Evolutionary conservation across 2,888 invertebrate species (phyloP).

Genomic region (Patella depressa): DNA sequence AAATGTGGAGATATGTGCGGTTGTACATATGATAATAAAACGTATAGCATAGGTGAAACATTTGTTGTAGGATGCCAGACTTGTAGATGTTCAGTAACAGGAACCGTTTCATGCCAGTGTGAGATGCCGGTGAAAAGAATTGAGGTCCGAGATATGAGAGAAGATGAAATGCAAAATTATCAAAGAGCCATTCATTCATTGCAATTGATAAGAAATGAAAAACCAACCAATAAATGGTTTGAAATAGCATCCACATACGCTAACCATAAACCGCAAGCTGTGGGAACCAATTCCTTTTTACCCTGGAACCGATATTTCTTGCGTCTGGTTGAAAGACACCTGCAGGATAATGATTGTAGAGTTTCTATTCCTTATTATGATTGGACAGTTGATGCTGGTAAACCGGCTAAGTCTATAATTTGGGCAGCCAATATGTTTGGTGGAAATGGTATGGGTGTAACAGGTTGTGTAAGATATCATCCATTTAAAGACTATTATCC

Average conservation of each 20-base stretch:
- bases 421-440: conserved; percentile 68
- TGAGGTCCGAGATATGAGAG: conserved; percentile 64
- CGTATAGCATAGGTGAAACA: conserved; percentile 52
- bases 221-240: conserved; percentile 57
- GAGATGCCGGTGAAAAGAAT: conserved; percentile 50
- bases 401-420: conserved; percentile 53
- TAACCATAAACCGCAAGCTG: conserved; percentile 59
- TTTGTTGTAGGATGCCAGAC: conserved; percentile 57
- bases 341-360: conserved; percentile 62
- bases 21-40: conserved; percentile 58
- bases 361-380: conserved; percentile 70
- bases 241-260: conserved; percentile 59
- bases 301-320: conserved; percentile 68
- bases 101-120: conserved; percentile 53
- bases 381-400: conserved; percentile 67
- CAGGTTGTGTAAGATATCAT: conserved; percentile 62
- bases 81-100: conserved; percentile 54
- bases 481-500: conserved; percentile 65
- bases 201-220: conserved; percentile 44
- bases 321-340: conserved; percentile 56
- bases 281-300: conserved; percentile 58
- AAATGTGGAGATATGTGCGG: conserved; percentile 61
- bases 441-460: conserved; percentile 58
- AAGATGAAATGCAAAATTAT: conserved; percentile 58
- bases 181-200: conserved; percentile 61